These are phyloP conservation scores for Acipenser transmontanus DNA, from an alignment of 2,797 vertebrate genomes.

Conservation along the genomic window DNA sequence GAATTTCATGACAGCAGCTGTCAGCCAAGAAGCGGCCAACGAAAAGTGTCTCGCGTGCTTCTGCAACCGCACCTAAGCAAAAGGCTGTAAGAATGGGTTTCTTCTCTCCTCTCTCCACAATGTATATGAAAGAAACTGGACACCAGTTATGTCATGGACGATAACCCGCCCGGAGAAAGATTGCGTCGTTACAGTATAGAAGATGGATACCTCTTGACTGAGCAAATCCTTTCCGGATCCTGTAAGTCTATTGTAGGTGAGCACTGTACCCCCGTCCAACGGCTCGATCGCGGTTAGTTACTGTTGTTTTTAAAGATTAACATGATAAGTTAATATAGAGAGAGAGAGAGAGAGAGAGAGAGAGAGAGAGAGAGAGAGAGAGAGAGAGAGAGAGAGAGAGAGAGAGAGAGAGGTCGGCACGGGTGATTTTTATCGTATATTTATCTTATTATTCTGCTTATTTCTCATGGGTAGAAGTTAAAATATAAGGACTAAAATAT, in stretches of 20 bases:
- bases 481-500: too few species aligned
- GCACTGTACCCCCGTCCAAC: constrained; percentile 12
- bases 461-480: too few species aligned
- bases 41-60: constrained; percentile 34
- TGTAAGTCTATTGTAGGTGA: constrained; percentile 47
- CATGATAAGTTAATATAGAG: too few species aligned
- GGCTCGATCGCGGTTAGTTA: background rate
- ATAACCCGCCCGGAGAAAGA: constrained; percentile 14
- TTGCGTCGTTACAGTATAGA: constrained; percentile 14
- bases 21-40: constrained; percentile 47
- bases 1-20: constrained; percentile 59
- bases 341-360: too few species aligned
- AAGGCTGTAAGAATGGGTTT: background rate
- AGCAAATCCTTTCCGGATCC: constrained; percentile 47
- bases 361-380: too few species aligned
- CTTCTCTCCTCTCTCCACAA: constrained; percentile 1
- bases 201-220: constrained; percentile 25
- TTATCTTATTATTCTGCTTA: too few species aligned
- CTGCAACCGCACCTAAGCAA: constrained; percentile 17
- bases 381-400: too few species aligned
- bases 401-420: too few species aligned
- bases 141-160: constrained; percentile 14
- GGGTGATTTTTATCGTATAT: too few species aligned
- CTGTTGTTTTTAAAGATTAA: too few species aligned
- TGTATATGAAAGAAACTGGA: constrained; percentile 5